A percentile compares a stretch with the other conserved stretches of the same genome.
Evolutionary conservation across 2,888 invertebrate genomes (phyloP).

Genomic region (Thyatira batis): DNA sequence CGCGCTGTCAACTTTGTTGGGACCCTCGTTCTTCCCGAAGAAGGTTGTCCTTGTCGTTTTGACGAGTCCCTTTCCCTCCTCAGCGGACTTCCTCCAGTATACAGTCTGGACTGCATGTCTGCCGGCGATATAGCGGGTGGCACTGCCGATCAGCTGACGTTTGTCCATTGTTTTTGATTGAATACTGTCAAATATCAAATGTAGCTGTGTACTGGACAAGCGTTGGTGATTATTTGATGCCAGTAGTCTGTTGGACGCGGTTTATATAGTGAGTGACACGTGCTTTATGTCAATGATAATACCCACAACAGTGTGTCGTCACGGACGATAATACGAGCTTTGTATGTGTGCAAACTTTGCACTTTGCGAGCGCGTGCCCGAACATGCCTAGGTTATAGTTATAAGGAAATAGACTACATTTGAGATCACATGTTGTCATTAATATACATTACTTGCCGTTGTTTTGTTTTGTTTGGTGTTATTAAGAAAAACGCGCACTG

Average conservation of each 20-base stretch:
- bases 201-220: conserved; percentile 4
- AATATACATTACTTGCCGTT: not conserved
- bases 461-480: not conserved
- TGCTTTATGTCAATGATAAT: conserved; percentile 49
- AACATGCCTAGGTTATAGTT: conserved; percentile 20
- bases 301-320: conserved; percentile 37
- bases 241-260: conserved; percentile 1
- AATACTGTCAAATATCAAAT: conserved; percentile 2
- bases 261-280: conserved; percentile 55
- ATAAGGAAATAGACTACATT: conserved; percentile 10
- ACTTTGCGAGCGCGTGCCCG: conserved; percentile 58
- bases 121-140: conserved; percentile 87
- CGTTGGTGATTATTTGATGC: conserved; percentile 18
- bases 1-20: conserved; percentile 69
- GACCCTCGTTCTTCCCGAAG: conserved; percentile 78
- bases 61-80: conserved; percentile 72
- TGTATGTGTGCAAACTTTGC: conserved; percentile 58
- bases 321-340: conserved; percentile 35
- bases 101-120: conserved; percentile 89
- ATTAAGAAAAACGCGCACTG: not conserved
- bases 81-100: conserved; percentile 86
- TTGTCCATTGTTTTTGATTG: conserved; percentile 64
- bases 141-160: conserved; percentile 84
- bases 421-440: not conserved
- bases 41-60: conserved; percentile 82